A percentile compares a stretch with the other conserved stretches of the same genome.
Evolutionary conservation across 2,888 invertebrate genomes (phyloP).

Genomic region (Apamea anceps): DNA sequence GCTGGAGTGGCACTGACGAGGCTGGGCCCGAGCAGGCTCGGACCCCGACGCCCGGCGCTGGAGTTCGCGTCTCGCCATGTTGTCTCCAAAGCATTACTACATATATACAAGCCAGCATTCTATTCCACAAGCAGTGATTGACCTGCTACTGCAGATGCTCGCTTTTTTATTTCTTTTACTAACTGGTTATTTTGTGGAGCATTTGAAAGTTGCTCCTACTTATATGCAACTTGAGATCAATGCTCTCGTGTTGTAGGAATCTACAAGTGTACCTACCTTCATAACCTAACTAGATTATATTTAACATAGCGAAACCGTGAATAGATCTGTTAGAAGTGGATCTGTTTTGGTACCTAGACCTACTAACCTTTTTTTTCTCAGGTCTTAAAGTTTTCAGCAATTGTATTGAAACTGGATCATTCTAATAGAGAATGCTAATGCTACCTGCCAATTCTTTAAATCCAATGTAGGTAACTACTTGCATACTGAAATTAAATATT

Average conservation of each 20-base stretch:
- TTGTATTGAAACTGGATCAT: not conserved
- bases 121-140: slow-evolving; percentile 24
- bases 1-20: slow-evolving; percentile 30
- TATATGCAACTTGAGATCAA: slow-evolving; percentile 14
- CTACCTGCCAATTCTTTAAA: not conserved
- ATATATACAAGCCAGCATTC: slow-evolving; percentile 26
- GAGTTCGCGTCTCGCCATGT: not conserved
- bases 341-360: not conserved
- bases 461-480: not conserved
- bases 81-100: slow-evolving; percentile 4
- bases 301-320: not conserved
- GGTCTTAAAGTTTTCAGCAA: not conserved
- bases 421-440: not conserved
- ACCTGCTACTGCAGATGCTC: slow-evolving; percentile 28
- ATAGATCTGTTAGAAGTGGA: not conserved
- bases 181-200: slow-evolving; percentile 41
- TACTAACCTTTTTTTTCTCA: not conserved
- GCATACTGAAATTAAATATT: not conserved
- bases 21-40: slow-evolving; percentile 14
- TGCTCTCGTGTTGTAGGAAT: not conserved
- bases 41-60: slow-evolving; percentile 6
- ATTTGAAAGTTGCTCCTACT: slow-evolving; percentile 27
- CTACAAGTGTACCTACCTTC: not conserved
- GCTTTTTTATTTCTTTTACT: slow-evolving; percentile 17
- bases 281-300: too few species aligned